A percentile compares a stretch with the other conserved stretches of the same genome.
Conservation (phyloP, 2,888 invertebrate genomes). For the Heliconius ethilla region DNA sequence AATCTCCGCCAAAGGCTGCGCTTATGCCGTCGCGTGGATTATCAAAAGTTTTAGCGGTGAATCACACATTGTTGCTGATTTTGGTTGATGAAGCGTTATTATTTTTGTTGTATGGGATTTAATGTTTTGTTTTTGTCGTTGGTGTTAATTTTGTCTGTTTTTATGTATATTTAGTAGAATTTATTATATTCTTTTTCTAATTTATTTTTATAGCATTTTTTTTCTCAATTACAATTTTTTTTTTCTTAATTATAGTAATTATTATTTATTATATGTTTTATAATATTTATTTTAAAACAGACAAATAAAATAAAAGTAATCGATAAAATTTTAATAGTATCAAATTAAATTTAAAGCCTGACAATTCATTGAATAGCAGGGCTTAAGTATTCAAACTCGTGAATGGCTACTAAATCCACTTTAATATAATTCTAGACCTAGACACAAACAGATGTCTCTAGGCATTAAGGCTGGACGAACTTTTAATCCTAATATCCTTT, state of each 20-base stretch:
- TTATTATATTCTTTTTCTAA: too few species aligned
- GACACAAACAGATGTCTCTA: conserved; percentile 55
- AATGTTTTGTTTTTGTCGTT: neutral
- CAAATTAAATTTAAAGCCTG: neutral
- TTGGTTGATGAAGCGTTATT: conserved; percentile 11
- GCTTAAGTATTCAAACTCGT: conserved; percentile 28
- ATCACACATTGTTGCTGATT: conserved; percentile 29
- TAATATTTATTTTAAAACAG: neutral
- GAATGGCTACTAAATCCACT: conserved; percentile 47
- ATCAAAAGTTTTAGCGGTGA: conserved; percentile 45
- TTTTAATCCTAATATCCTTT: conserved; percentile 77
- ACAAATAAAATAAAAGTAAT: neutral
- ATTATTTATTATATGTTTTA: too few species aligned
- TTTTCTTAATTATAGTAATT: too few species aligned
- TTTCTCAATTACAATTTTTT: too few species aligned
- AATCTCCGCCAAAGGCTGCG: conserved; percentile 48
- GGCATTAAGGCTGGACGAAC: conserved; percentile 64
- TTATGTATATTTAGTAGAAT: neutral
- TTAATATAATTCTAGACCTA: conserved; percentile 52
- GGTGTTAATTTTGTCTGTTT: neutral
- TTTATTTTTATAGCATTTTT: too few species aligned
- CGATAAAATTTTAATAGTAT: neutral
- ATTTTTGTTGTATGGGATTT: neutral
- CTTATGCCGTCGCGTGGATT: conserved; percentile 47
- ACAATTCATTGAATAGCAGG: conserved; percentile 13